Conservation (phyloP, 1,140 invertebrate genomes). For the Berghia stephanieae region DNA sequence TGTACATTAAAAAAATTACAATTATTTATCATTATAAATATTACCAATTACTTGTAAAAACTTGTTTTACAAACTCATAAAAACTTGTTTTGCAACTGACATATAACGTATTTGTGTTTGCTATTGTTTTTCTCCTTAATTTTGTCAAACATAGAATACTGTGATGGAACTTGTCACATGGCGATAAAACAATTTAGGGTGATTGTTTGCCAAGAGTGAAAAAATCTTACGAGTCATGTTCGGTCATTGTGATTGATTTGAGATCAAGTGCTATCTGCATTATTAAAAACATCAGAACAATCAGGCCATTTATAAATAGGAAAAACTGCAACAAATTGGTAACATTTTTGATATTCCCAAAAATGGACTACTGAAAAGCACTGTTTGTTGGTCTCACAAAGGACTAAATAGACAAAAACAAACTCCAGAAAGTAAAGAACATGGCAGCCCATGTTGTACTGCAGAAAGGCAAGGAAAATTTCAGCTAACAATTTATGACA, state of each 20-base stretch:
- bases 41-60: background rate
- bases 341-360: no score
- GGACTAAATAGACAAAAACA: no score
- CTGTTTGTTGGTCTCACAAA: no score
- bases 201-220: background rate
- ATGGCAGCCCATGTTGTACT: no score
- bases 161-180: no score
- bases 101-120: background rate
- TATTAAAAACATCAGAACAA: background rate
- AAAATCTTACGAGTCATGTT: background rate
- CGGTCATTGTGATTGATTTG: background rate
- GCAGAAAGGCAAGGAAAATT: no score
- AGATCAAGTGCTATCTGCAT: background rate
- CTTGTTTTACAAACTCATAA: background rate
- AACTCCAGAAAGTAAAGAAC: no score
- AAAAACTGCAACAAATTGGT: no score
- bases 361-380: no score
- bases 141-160: no score
- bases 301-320: background rate
- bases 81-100: background rate
- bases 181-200: background rate
- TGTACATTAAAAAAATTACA: constrained; percentile 8
- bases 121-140: no score
- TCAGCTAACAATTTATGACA: no score
- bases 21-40: background rate